Percentiles rank a stretch among this genome's conserved stretches.
These are phyloP conservation scores for Oceanites oceanicus DNA, from an alignment of 2,113 vertebrate species.

Conservation along the genomic window DNA sequence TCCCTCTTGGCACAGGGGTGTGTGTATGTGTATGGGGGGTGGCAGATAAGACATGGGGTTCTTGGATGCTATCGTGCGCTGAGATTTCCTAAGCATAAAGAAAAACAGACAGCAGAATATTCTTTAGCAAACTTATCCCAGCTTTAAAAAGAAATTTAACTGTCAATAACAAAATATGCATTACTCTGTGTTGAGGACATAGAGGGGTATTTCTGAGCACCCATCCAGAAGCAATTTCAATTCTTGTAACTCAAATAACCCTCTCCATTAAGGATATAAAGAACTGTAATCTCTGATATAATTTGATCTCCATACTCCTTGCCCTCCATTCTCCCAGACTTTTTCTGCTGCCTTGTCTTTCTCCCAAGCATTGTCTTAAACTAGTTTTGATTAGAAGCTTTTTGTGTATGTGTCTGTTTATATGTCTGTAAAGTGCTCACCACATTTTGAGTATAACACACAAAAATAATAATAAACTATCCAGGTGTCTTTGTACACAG, in stretches of 20 bases:
- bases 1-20: accelerated
- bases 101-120: not conserved
- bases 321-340: not conserved
- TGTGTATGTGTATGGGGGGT: too few species aligned
- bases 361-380: not conserved
- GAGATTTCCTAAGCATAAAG: not conserved
- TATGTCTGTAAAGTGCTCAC: not conserved
- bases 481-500: not conserved
- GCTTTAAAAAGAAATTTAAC: not conserved
- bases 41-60: not conserved
- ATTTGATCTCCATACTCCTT: not conserved
- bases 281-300: not conserved
- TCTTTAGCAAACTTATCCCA: not conserved
- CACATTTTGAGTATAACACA: not conserved
- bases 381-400: not conserved
- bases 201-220: not conserved
- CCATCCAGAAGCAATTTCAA: not conserved
- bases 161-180: not conserved
- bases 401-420: not conserved
- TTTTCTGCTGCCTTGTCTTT: not conserved
- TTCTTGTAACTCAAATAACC: not conserved
- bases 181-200: accelerated
- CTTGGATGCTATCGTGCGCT: not conserved
- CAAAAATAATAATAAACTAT: not conserved
- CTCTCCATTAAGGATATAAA: not conserved